Conservation (phyloP, 2,797 vertebrate species). For the Malurus splendens region DNA sequence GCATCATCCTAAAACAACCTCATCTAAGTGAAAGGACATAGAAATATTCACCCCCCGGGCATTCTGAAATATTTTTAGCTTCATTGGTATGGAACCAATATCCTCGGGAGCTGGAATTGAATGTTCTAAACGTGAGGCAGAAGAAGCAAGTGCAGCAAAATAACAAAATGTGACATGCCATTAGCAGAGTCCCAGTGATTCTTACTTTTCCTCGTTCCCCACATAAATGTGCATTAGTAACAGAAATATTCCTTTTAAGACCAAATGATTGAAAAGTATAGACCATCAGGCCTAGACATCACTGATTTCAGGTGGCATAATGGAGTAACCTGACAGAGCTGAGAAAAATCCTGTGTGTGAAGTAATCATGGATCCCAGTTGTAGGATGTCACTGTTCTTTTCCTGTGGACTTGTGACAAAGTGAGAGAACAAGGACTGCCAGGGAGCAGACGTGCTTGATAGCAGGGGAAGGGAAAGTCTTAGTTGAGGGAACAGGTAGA, state of each 20-base stretch:
- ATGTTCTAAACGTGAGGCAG: background rate
- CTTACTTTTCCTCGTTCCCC: background rate
- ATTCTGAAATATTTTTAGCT: conserved; percentile 20
- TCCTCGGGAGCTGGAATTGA: conserved; percentile 21
- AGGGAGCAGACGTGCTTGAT: background rate
- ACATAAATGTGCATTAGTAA: conserved; percentile 14
- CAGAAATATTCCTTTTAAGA: background rate
- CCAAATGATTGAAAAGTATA: background rate
- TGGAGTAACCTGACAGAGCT: background rate
- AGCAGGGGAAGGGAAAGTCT: background rate
- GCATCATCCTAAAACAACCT: background rate
- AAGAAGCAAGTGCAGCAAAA: background rate
- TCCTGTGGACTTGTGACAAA: background rate
- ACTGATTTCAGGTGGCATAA: background rate
- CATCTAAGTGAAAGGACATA: background rate
- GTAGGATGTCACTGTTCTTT: background rate
- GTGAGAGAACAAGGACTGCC: background rate
- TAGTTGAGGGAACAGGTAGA: background rate
- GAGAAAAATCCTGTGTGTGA: background rate
- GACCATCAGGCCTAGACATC: background rate
- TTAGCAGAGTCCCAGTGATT: conserved; percentile 16
- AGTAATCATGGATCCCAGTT: background rate
- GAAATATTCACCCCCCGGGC: conserved; percentile 36
- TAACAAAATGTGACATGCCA: conserved; percentile 36
- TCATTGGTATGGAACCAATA: conserved; percentile 39